Evolutionary conservation across 1,140 invertebrate species (phyloP), one percentile per base, ranked within the genome.

Genomic region (Agrypnia vestita): DNA sequence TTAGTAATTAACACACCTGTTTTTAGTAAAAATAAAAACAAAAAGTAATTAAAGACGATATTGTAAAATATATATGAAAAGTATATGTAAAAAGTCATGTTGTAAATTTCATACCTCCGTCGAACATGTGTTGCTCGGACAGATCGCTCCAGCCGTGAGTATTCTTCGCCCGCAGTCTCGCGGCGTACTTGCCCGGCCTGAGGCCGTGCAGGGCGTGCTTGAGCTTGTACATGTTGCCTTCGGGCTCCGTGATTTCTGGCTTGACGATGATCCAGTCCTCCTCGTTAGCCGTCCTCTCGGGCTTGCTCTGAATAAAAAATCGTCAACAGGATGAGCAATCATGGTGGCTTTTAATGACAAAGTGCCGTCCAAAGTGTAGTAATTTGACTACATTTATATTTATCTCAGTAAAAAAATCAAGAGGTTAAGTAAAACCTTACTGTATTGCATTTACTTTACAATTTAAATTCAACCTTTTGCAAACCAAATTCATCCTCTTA

Each of bases 171-270:
- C 80, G 59, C 10, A 81, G 59, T n/a, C 17, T 43, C 4, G 79
- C 82, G 0, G 79, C 76, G 53, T 83, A 83, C 61, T 83, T 83
- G 17, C 82, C 82, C 0, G 82, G 82, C 8, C 12, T 49, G 47
- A 83, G 61, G 25, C 74, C 80, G 49, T 53, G 15, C 7, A 83
- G 72, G 15, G 53, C 25, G 69, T 83, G 82, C 12, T 35, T 79
- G 13, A 83, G 19, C 0, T 73, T 81, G 47, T 83, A 83, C 46
- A 75, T 56, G 19, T 80, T 80, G 47, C 76, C 80, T 1, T n/a
- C 21, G 21, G 78, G 74, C 8, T 78, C 44, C 0, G 56, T 55
- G 47, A 79, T 73, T 17, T 72, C 17, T 3, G 82, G 79, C 21
- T 55, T 43, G 0, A 75, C 82, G 21, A 83, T 59, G 12, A 81